Conservation (phyloP, 2,797 vertebrate species). For the Tapirus indicus region DNA sequence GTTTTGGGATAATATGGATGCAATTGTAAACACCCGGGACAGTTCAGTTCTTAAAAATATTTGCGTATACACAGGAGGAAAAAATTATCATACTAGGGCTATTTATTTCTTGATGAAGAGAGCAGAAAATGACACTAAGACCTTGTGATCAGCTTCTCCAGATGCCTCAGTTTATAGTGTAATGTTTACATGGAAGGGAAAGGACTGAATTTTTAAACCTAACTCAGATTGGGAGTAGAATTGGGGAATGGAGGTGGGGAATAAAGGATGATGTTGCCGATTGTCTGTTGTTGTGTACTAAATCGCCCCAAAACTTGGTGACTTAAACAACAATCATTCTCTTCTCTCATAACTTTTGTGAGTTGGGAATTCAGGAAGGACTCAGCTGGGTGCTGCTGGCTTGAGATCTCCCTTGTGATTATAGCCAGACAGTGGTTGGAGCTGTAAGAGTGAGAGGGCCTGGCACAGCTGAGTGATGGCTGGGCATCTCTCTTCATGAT, state of each 20-base stretch:
- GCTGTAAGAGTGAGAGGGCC: neutral
- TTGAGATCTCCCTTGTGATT: neutral
- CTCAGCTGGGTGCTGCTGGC: neutral
- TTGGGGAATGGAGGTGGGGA: neutral
- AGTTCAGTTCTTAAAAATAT: slow-evolving; percentile 27
- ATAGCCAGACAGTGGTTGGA: no score
- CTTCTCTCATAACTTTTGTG: neutral
- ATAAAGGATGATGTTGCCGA: neutral
- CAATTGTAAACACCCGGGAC: neutral
- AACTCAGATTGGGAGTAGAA: neutral
- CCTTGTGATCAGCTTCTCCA: neutral
- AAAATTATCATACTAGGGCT: neutral
- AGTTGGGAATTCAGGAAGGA: neutral
- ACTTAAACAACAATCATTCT: neutral
- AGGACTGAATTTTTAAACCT: neutral
- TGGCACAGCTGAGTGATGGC: neutral
- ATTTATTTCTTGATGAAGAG: neutral
- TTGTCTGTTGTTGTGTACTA: neutral
- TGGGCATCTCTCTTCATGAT: neutral
- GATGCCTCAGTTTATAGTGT: neutral
- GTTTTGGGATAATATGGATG: neutral
- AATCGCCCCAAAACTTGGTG: neutral
- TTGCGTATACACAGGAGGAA: neutral
- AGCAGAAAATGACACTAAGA: neutral
- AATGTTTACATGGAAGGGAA: neutral